phyloP scores from a whole-genome alignment of 2,888 invertebrate genomes.

The Heliconius cydno region DNA sequence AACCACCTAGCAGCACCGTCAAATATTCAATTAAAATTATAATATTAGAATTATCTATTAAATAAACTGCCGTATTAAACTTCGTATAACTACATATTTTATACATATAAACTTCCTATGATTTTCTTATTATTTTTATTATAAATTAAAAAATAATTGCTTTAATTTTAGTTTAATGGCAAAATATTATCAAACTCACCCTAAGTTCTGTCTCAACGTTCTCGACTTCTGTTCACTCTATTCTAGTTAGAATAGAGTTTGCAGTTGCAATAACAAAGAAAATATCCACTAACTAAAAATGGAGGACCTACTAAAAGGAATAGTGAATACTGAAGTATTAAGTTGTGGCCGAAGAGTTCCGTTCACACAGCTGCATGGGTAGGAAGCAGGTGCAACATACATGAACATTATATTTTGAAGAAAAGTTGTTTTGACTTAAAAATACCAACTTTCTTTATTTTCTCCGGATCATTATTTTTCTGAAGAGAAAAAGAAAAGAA shows the following conservation, averaged over 20 bases:
- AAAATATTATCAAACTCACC: neutral
- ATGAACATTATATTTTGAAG: neutral
- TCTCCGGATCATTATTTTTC: neutral
- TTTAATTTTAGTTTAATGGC: neutral
- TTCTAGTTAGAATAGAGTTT: no score
- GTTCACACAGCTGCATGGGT: slow-evolving; percentile 6
- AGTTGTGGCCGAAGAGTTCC: neutral
- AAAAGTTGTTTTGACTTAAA: neutral
- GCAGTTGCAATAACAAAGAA: neutral
- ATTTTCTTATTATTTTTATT: no score
- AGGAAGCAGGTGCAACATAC: slow-evolving; percentile 10
- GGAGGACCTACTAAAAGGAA: neutral
- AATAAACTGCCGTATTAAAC: no score
- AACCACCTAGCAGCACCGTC: no score
- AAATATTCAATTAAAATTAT: no score
- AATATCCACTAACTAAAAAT: neutral
- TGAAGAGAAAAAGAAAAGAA: neutral
- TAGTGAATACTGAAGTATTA: neutral
- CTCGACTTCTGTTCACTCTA: neutral
- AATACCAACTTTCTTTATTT: neutral
- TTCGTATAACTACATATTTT: no score
- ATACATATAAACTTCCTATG: no score
- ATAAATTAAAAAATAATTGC: no score
- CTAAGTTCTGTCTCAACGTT: neutral
- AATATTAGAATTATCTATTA: no score